These are phyloP conservation scores for Eurois occulta DNA, from an alignment of 2,888 invertebrate genomes.

Conservation along the genomic window DNA sequence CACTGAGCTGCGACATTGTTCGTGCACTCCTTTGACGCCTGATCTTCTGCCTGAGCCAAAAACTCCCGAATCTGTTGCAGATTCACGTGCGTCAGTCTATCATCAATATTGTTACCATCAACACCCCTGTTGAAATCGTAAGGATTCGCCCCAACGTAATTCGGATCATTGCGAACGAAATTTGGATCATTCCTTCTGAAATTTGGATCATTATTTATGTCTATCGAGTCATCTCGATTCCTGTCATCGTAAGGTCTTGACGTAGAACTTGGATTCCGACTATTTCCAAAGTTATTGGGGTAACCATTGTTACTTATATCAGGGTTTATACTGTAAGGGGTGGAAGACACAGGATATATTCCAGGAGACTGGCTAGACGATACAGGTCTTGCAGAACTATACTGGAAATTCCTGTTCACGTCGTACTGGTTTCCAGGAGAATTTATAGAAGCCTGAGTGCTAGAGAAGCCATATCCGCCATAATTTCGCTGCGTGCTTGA, in stretches of 20 bases:
- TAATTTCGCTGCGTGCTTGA: slow-evolving; percentile 81
- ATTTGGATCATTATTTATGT: slow-evolving; percentile 86
- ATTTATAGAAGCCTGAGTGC: slow-evolving; percentile 82
- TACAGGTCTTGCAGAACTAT: slow-evolving; percentile 78
- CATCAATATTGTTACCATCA: slow-evolving; percentile 82
- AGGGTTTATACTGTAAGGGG: slow-evolving; percentile 84
- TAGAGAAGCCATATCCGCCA: slow-evolving; percentile 83
- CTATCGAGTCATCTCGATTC: slow-evolving; percentile 86
- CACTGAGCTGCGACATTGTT: slow-evolving; percentile 97
- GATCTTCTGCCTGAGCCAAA: slow-evolving; percentile 93
- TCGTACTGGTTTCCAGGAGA: slow-evolving; percentile 86
- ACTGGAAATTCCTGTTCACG: slow-evolving; percentile 81
- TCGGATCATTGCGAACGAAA: slow-evolving; percentile 86
- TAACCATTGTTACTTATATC: slow-evolving; percentile 88
- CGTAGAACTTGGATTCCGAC: slow-evolving; percentile 76
- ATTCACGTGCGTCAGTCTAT: slow-evolving; percentile 84
- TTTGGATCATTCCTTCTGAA: slow-evolving; percentile 89
- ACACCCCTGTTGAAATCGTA: slow-evolving; percentile 84
- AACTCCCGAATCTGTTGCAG: slow-evolving; percentile 90
- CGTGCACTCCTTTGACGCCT: slow-evolving; percentile 95
- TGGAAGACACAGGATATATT: slow-evolving; percentile 82
- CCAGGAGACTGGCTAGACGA: slow-evolving; percentile 76
- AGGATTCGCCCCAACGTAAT: slow-evolving; percentile 84
- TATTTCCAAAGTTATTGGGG: slow-evolving; percentile 82
- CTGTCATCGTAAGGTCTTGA: slow-evolving; percentile 79